Conservation (phyloP, 1,140 invertebrate species). For the Lerema accius region DNA sequence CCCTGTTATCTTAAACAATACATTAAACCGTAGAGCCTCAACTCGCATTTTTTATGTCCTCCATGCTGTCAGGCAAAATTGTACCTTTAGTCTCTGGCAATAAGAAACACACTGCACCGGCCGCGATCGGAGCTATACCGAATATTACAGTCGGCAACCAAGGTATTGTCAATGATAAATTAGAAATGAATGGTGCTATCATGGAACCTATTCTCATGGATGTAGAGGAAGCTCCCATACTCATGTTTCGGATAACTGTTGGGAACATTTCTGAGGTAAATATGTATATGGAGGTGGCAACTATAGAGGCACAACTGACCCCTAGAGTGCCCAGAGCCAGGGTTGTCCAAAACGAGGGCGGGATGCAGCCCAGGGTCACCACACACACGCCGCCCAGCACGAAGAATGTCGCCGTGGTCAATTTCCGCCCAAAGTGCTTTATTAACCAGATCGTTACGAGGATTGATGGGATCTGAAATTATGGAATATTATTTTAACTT, state of each 20-base stretch:
- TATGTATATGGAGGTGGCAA: constrained; percentile 86
- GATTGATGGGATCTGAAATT: constrained; percentile 64
- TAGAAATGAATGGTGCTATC: constrained; percentile 85
- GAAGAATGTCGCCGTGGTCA: constrained; percentile 48
- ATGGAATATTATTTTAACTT: neutral
- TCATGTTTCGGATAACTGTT: constrained; percentile 87
- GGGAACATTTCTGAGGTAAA: constrained; percentile 88
- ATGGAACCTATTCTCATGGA: constrained; percentile 87
- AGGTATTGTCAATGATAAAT: constrained; percentile 65
- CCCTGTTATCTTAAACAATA: too few species aligned
- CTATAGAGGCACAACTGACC: constrained; percentile 86
- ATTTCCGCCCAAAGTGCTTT: constrained; percentile 54
- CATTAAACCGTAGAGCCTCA: too few species aligned
- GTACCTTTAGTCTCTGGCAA: constrained; percentile 90
- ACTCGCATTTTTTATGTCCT: constrained; percentile 76
- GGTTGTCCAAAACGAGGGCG: constrained; percentile 54
- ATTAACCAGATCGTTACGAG: constrained; percentile 61
- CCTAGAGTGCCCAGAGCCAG: constrained; percentile 77
- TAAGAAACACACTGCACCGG: constrained; percentile 85
- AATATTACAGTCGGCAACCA: constrained; percentile 88
- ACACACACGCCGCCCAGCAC: constrained; percentile 55
- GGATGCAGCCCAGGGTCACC: constrained; percentile 52
- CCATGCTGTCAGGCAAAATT: constrained; percentile 88
- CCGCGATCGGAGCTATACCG: constrained; percentile 85
- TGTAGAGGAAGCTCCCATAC: constrained; percentile 86